Conservation (phyloP, 1,140 invertebrate species). For the Lucilia sericata region DNA sequence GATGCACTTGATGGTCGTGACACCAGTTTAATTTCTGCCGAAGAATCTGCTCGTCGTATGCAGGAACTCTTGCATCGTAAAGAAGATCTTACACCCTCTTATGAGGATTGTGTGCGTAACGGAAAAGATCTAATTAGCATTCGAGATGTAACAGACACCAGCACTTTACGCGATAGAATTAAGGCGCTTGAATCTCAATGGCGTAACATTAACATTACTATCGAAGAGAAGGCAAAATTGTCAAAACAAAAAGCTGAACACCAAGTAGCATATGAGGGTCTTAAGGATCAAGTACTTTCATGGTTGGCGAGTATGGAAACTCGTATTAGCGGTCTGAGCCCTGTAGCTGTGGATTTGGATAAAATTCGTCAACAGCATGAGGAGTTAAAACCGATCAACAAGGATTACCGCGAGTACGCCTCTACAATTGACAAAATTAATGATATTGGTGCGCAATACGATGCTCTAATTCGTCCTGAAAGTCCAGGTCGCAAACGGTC, state of each 20-base stretch:
- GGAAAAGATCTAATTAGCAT: slow-evolving; percentile 88
- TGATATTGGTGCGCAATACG: slow-evolving; percentile 87
- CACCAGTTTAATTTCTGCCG: slow-evolving; percentile 73
- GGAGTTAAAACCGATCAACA: slow-evolving; percentile 88
- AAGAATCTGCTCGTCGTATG: slow-evolving; percentile 78
- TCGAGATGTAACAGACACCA: slow-evolving; percentile 90
- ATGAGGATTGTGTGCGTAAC: slow-evolving; percentile 83
- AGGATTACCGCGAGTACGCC: slow-evolving; percentile 90
- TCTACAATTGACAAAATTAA: slow-evolving; percentile 91
- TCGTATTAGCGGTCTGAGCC: slow-evolving; percentile 77
- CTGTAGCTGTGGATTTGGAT: slow-evolving; percentile 89
- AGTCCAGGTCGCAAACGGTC: slow-evolving; percentile 77
- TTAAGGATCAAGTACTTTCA: slow-evolving; percentile 85
- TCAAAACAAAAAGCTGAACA: slow-evolving; percentile 87
- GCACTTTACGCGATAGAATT: slow-evolving; percentile 85
- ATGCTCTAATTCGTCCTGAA: slow-evolving; percentile 82
- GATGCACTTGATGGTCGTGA: slow-evolving; percentile 83
- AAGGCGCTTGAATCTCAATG: slow-evolving; percentile 89
- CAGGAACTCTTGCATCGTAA: slow-evolving; percentile 70
- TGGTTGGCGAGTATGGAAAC: slow-evolving; percentile 88
- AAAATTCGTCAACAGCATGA: slow-evolving; percentile 85
- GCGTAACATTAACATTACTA: slow-evolving; percentile 82
- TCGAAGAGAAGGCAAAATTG: slow-evolving; percentile 87
- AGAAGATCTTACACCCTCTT: slow-evolving; percentile 68
- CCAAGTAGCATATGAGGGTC: slow-evolving; percentile 84